These are phyloP conservation scores for Neuroscelio doddi DNA, from an alignment of 2,888 invertebrate genomes.

Conservation along the genomic window DNA sequence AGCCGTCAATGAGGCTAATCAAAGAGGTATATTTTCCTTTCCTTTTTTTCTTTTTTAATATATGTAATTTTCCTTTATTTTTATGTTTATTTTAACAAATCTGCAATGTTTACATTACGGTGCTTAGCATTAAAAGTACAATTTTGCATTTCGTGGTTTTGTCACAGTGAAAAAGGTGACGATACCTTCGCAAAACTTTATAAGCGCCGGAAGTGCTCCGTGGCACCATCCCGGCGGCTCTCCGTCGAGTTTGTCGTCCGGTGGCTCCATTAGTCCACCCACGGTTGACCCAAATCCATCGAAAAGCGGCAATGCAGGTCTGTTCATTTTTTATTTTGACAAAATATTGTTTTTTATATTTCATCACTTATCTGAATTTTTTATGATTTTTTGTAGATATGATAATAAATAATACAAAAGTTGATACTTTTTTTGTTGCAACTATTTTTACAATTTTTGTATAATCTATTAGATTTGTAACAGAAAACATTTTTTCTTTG, in stretches of 20 bases:
- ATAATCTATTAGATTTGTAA: too few relatives aligned
- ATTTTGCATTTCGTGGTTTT: conserved; percentile 15
- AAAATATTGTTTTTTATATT: too few relatives aligned
- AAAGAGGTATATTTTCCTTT: conserved; percentile 77
- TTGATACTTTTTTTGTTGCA: too few relatives aligned
- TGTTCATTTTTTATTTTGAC: conserved; percentile 3
- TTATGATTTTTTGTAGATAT: too few relatives aligned
- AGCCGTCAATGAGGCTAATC: conserved; percentile 91
- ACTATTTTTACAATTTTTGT: too few relatives aligned
- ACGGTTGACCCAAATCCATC: conserved; percentile 67
- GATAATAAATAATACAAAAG: not conserved
- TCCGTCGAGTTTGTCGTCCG: conserved; percentile 79
- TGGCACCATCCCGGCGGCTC: conserved; percentile 77
- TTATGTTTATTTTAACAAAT: conserved; percentile 10
- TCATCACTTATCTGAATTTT: too few relatives aligned
- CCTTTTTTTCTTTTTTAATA: too few relatives aligned
- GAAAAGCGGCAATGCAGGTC: conserved; percentile 62
- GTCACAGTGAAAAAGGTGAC: conserved; percentile 78
- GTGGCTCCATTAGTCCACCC: conserved; percentile 70
- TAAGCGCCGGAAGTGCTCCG: conserved; percentile 64
- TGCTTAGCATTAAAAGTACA: too few relatives aligned
- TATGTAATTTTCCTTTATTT: too few relatives aligned
- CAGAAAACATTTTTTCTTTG: conserved; percentile 10
- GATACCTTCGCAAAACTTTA: conserved; percentile 77
- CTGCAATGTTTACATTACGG: conserved; percentile 1